Evolutionary conservation across 35 echinoderm and acorn worm genomes (phyloP), one percentile per base, ranked within the genome.

Genomic region (Eucidaris tribuloides): DNA sequence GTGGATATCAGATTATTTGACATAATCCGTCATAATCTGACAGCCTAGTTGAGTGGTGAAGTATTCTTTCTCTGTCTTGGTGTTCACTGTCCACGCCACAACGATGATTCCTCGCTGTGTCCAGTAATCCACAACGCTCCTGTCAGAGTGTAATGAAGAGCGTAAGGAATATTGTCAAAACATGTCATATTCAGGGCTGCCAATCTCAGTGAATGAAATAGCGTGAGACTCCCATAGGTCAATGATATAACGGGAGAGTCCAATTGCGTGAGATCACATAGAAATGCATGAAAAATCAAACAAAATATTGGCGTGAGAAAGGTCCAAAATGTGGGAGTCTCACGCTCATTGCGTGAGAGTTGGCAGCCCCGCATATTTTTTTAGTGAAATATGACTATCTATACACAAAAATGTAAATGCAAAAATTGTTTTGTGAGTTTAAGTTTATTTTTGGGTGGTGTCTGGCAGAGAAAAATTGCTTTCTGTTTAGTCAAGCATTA

Each of bases 31-130:
- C 4, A 88, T 88, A 27, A 81, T 41, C 7, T 60, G 76, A 46
- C 77, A 79, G 2, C 42, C 27, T 2, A 88, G 44, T 20, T 33
- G 27, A 11, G 44, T 30, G 34, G 25, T 46, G 45, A 89, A 89
- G 32, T 79, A 84, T 19, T 45, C 30, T 37, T 94, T 94, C 7
- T 89, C 87, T 31, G 25, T 63, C 6, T 83, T 58, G 17, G 72
- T 79, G 32, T 94, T 94, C 2, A 94, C 92, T 23, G 92, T 94
- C 92, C 92, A 94, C 9, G 87, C 71, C 0, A 94, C 66, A 2
- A 89, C 87, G 14, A 27, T 43, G 45, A 90, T 49, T n/a, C 68
- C 82, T 38, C 92, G 76, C 28, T 78, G 74, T 14, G 23, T 9
- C 92, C 92, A 94, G 77, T 85, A 89, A 13, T 89, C 65, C 11